A percentile compares a stretch with the other conserved stretches of the same genome.
These are phyloP conservation scores for Linnaemya vulpina DNA, from an alignment of 2,888 invertebrate species.

Conservation along the genomic window DNA sequence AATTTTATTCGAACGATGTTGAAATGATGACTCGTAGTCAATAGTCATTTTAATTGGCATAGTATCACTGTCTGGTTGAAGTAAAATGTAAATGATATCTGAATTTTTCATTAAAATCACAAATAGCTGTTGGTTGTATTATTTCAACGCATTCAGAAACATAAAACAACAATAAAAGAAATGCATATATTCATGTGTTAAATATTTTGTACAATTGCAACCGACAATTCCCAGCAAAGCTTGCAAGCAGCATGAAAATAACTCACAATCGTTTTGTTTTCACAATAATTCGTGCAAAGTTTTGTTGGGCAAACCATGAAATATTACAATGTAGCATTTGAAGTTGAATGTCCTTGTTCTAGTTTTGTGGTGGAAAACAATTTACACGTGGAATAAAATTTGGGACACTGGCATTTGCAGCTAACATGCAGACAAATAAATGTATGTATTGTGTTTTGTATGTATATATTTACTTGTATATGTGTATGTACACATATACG, in stretches of 20 bases:
- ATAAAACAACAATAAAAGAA: not conserved
- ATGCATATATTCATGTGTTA: slow-evolving; percentile 26
- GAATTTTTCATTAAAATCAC: not conserved
- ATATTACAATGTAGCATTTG: slow-evolving; percentile 54
- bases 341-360: slow-evolving; percentile 73
- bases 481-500: not conserved
- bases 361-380: slow-evolving; percentile 70
- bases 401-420: slow-evolving; percentile 56
- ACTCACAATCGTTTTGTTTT: not conserved
- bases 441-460: not conserved
- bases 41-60: not conserved
- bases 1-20: too few relatives aligned
- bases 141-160: not conserved
- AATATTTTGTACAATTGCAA: slow-evolving; percentile 23
- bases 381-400: slow-evolving; percentile 67
- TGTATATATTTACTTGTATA: too few relatives aligned
- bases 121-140: slow-evolving; percentile 1
- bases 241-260: not conserved
- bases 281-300: not conserved
- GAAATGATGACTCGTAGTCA: not conserved
- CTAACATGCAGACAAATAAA: slow-evolving; percentile 27
- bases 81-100: slow-evolving; percentile 2
- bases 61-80: not conserved
- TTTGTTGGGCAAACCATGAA: slow-evolving; percentile 23
- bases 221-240: not conserved